phyloP scores from a whole-genome alignment of 2,113 vertebrate genomes.

The Setophaga petechia region DNA sequence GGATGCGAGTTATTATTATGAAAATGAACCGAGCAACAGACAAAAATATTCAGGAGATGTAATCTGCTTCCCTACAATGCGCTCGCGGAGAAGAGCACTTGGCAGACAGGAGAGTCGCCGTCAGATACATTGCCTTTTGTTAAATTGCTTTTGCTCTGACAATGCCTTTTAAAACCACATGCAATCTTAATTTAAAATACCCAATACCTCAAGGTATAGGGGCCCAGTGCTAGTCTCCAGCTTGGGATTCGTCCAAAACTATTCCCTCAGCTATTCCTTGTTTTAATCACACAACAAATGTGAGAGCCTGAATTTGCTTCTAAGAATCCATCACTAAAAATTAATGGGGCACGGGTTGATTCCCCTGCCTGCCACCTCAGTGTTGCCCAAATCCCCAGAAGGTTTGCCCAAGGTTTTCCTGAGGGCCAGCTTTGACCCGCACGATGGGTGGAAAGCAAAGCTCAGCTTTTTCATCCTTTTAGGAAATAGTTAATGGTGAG shows the following conservation, averaged over 20 bases:
- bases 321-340: background rate
- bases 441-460: rapidly evolving
- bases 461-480: background rate
- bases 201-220: conserved; percentile 16
- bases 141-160: conserved; percentile 53
- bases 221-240: background rate
- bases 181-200: conserved; percentile 55
- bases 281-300: background rate
- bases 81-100: conserved; percentile 30
- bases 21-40: conserved; percentile 54
- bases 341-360: background rate
- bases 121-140: conserved; percentile 58
- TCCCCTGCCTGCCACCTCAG: background rate
- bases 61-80: conserved; percentile 50
- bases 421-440: rapidly evolving
- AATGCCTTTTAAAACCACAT: conserved; percentile 51
- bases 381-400: background rate
- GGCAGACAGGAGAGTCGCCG: conserved; percentile 54
- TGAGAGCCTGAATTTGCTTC: background rate
- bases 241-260: conserved; percentile 22
- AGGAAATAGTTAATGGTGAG: background rate
- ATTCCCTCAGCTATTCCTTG: background rate
- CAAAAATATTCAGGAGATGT: conserved; percentile 65
- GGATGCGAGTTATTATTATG: conserved; percentile 64
- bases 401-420: background rate